Evolutionary conservation across 2,113 vertebrate species (phyloP).

Genomic region (Polyodon spathula): DNA sequence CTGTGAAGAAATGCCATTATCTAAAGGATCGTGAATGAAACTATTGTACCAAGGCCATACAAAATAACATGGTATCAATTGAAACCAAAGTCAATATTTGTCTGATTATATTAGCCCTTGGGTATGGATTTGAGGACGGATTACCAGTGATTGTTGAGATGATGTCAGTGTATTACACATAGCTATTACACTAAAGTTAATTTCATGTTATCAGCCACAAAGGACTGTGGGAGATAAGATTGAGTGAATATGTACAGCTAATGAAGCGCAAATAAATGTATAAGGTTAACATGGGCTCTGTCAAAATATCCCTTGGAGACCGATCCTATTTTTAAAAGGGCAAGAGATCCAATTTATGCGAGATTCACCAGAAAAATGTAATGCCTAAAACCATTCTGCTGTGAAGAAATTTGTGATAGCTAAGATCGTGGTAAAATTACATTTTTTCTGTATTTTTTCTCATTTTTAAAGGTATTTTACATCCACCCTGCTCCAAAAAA

Average conservation of each 20-base stretch:
- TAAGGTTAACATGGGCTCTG: neutral
- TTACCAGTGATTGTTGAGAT: conserved; percentile 16
- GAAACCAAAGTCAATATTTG: conserved; percentile 37
- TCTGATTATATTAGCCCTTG: conserved; percentile 28
- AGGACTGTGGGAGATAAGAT: neutral
- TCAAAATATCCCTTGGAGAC: neutral
- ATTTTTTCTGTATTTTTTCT: too few species aligned
- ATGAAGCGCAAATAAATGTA: neutral
- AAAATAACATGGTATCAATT: conserved; percentile 18
- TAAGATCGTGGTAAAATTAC: too few species aligned
- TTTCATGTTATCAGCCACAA: neutral
- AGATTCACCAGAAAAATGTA: too few species aligned
- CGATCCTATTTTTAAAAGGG: too few species aligned
- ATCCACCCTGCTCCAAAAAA: too few species aligned
- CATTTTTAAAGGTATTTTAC: too few species aligned
- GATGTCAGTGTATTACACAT: conserved; percentile 1
- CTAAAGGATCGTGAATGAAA: conserved; percentile 23
- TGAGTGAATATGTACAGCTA: neutral
- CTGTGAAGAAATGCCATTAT: conserved; percentile 15
- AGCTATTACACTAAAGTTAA: neutral
- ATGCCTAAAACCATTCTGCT: too few species aligned
- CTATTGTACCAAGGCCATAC: neutral
- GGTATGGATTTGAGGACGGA: conserved; percentile 15
- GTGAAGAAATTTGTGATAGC: too few species aligned
- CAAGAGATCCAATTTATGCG: too few species aligned